These are phyloP conservation scores for Crambe crambe DNA, from an alignment of 37 sponge, comb jelly and placozoan genomes.

Conservation along the genomic window DNA sequence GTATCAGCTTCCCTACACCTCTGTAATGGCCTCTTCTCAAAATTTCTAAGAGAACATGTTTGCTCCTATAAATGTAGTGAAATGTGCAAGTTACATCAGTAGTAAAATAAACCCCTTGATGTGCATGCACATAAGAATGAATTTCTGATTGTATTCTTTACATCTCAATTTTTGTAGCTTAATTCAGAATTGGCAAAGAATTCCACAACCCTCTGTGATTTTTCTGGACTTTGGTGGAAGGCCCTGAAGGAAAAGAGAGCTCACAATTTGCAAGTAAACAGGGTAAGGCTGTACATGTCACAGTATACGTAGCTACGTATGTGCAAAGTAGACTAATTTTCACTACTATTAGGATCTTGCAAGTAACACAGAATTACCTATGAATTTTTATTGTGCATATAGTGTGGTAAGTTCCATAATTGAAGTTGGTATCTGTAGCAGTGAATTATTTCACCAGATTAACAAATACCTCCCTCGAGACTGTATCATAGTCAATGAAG, in stretches of 20 bases:
- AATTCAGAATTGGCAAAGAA: neutral
- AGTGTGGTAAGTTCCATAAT: conserved; percentile 53
- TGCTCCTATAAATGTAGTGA: too few species aligned
- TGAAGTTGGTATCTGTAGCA: too few species aligned
- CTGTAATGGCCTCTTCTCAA: too few species aligned
- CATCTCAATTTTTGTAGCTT: conserved; percentile 2
- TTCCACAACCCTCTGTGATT: neutral
- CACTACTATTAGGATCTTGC: conserved; percentile 43
- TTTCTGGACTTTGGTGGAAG: conserved; percentile 59
- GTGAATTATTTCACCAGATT: too few species aligned
- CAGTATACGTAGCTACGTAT: too few species aligned
- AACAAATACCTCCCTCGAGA: conserved; percentile 50
- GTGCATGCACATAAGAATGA: neutral
- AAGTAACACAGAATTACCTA: conserved; percentile 60
- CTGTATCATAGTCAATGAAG: conserved; percentile 85
- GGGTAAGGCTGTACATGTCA: conserved; percentile 41
- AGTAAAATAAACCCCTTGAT: neutral
- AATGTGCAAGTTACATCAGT: too few species aligned
- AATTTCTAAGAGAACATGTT: too few species aligned
- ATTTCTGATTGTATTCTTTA: conserved; percentile 1
- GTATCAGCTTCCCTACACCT: too few species aligned
- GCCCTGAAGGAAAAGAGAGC: conserved; percentile 54
- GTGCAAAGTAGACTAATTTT: conserved; percentile 10
- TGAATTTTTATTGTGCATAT: conserved; percentile 91
- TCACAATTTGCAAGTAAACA: conserved; percentile 41